A percentile compares a stretch with the other conserved stretches of the same genome.
Conservation (phyloP, 2,888 invertebrate genomes). For the Anarsia innoxiella region DNA sequence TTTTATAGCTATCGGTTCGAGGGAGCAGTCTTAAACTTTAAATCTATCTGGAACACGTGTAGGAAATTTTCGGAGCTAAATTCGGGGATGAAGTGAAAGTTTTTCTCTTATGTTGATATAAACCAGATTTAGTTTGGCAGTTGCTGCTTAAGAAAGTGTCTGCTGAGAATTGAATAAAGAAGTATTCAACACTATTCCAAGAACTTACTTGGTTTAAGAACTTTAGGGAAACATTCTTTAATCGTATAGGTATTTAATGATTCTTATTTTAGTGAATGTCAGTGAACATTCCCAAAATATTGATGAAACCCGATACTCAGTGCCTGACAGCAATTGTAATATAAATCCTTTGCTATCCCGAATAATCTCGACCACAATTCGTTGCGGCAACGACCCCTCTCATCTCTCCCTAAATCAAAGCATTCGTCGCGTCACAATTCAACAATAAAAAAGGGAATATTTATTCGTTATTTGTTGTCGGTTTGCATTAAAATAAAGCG, state of each 20-base stretch:
- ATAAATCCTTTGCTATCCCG: conserved; percentile 55
- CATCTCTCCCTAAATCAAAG: conserved; percentile 65
- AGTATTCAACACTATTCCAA: too few species aligned
- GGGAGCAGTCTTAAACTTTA: conserved; percentile 44
- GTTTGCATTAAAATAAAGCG: conserved; percentile 72
- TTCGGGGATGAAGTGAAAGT: conserved; percentile 4
- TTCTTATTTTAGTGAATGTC: too few species aligned
- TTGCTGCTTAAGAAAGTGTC: too few species aligned
- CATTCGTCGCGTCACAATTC: conserved; percentile 57
- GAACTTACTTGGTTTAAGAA: too few species aligned
- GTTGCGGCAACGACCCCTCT: conserved; percentile 49
- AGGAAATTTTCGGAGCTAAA: conserved; percentile 15
- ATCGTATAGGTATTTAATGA: too few species aligned
- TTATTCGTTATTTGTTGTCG: conserved; percentile 73
- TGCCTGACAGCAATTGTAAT: conserved; percentile 49
- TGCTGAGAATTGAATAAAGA: neutral
- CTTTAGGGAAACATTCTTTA: too few species aligned
- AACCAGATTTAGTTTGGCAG: conserved; percentile 1
- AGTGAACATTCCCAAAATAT: conserved; percentile 35
- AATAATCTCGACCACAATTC: conserved; percentile 67
- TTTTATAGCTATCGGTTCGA: conserved; percentile 52
- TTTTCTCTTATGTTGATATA: conserved; percentile 8
- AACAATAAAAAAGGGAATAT: conserved; percentile 64
- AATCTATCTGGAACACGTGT: conserved; percentile 55
- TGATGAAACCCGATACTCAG: conserved; percentile 54